These are phyloP conservation scores for Halyomorpha halys DNA, from an alignment of 1,140 invertebrate genomes.

Conservation along the genomic window DNA sequence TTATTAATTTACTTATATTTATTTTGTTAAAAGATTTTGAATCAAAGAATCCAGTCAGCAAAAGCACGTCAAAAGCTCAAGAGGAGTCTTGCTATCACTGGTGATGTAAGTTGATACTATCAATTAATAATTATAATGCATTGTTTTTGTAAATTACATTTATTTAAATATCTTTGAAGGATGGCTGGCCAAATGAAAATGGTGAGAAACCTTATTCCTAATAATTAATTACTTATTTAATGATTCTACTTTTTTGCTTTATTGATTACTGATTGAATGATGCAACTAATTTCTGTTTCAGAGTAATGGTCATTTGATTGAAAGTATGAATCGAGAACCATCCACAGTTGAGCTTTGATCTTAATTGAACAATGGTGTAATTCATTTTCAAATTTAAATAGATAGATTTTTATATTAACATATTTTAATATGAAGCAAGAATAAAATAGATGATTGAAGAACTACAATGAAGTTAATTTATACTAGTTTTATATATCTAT, in stretches of 20 bases:
- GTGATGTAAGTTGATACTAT: slow-evolving; percentile 10
- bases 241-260: not conserved
- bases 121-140: not conserved
- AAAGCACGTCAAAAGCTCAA: slow-evolving; percentile 25
- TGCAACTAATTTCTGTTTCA: slow-evolving; percentile 10
- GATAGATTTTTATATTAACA: too few relatives aligned
- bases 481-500: too few relatives aligned
- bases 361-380: too few relatives aligned
- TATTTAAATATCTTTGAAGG: not conserved
- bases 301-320: slow-evolving; percentile 27
- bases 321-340: slow-evolving; percentile 29
- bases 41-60: slow-evolving; percentile 30
- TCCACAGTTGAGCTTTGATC: slow-evolving; percentile 27
- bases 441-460: too few relatives aligned
- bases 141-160: not conserved
- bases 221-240: not conserved
- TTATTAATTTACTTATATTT: slow-evolving; percentile 5
- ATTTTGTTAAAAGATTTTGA: slow-evolving; percentile 26
- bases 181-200: not conserved
- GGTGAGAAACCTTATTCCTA: not conserved
- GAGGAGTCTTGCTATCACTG: not conserved
- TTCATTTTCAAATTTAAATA: too few relatives aligned
- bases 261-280: not conserved
- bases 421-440: too few relatives aligned
- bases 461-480: too few relatives aligned